Evolutionary conservation across 2,113 vertebrate species (phyloP), one percentile per base, ranked within the genome.

Genomic region (Corythaeola cristata): DNA sequence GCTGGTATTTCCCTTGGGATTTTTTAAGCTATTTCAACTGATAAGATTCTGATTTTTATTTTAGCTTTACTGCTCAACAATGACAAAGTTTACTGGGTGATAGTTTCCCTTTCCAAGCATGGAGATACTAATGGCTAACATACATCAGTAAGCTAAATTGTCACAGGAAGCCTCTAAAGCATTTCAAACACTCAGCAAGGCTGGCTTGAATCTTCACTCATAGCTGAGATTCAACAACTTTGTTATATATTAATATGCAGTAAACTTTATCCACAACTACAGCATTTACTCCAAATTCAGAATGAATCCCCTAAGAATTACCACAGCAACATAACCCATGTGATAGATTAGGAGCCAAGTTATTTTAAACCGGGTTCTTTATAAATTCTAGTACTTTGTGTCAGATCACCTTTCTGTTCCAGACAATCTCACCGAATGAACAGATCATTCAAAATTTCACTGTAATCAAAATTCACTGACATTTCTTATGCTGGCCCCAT

Each of bases 41-140:
- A 53, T 16, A 37, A 37, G 23, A 33, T 87, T 88, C 58, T 63
- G 63, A 80, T 80, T 88, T 77, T 23, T 66, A n/a, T 68, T 82
- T 85, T 75, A 41, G 59, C 17, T 93, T 92, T 44, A 85, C 52
- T 95, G 90, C 77, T 60, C 75, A 94, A 60, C 41, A 92, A 95
- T 28, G 37, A 85, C 49, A 8, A 82, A 91, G 84, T 95, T 91
- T 79, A 93, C 62, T 67, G 81, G 77, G 89, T 93, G 63, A 63
- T 0, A 41, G 77, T 63, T 66, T 80, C 71, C 52, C 45, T 68
- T 88, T 45, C 49, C 71, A 71, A 78, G 77, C 69, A 78, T 15
- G 87, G 49, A 44, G 44, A 76, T 59, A 28, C 45, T 64, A n/a
- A 41, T 8, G 35, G 8, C 26, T 32, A 53, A 63, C 23, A 59